Evolutionary conservation across 1,140 invertebrate species (phyloP), one percentile per base, ranked within the genome.

Genomic region (Rhagoletis pomonella): DNA sequence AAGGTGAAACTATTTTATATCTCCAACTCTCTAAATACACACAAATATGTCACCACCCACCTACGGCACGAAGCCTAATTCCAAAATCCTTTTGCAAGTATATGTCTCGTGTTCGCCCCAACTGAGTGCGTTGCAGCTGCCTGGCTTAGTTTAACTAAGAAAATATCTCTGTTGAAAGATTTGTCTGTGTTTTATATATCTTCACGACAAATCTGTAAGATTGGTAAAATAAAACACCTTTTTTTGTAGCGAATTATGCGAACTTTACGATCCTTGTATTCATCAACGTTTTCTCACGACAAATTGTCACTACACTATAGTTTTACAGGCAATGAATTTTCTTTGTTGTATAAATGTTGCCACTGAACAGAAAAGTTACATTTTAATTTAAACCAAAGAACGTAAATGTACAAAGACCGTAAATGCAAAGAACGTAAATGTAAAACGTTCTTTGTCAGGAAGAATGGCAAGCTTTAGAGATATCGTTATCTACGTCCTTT

Each of bases 1-100:
- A 81, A 10, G 9, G 9, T 81, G 14, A 0, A 81, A 29, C 5
- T 58, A 55, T 55, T 10, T 58, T 81, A 81, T 81, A 81, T 81
- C n/a, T 58, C 7, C 47, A 81, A 81, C 47, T 81, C 73, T 19
- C 44, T 81, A 55, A 55, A 19, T 50, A 19, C 17, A 81, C 44
- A 62, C n/a, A 81, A 81, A 73, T 73, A 73, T 44, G 67, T 73
- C 42, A 73, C 67, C 73, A 29, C 73, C 47, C 73, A 50, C n/a
- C 47, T 55, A 73, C 69, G 69, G 44, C 69, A 47, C 44, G 1
- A 73, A 47, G 17, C 19, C 42, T 3, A 44, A 73, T 50, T 12
- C 42, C 19, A 44, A 73, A 17, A 73, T 73, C 69, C 69, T 73
- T 73, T 73, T 44, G 2, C 10, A 55, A 47, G 44, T 73, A 14